Evolutionary conservation across 1,140 invertebrate species (phyloP), one percentile per base, ranked within the genome.

Genomic region (Pectinophora gossypiella): DNA sequence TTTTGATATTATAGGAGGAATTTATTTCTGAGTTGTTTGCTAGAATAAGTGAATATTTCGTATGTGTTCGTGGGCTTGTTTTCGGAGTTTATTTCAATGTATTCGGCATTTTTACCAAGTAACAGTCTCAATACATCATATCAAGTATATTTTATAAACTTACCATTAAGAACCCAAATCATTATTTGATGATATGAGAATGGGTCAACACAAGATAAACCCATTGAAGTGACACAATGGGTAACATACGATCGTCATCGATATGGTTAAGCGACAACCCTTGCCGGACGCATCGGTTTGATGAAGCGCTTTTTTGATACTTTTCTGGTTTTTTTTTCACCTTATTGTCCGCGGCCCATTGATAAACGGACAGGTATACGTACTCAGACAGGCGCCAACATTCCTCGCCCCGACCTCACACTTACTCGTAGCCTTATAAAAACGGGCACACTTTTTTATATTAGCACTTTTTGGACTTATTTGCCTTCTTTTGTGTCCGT

Each of bases 321-420:
- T 80, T 76, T 76, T 68, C 64, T 59, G 58, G 71, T 77, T 69
- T 64, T 82, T 80, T 65, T 66, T 79, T 75, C 59, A 51, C 68
- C 76, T 84, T 80, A 81, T 86, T 84, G 82, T 82, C 73, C 80
- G 74, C 67, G 76, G 75, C 68, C 81, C 84, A 87, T 87, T 87
- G 84, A 87, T 87, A 87, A 87, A 82, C 74, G 76, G 74, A 87
- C 84, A 87, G 84, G 84, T 87, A 87, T 84, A 83, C 73, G 81
- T 86, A 87, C 84, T 87, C 81, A 85, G 84, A 85, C 81, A 75
- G 84, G 84, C 84, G 81, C 84, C 84, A 87, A 87, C 84, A 87
- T 87, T 87, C 84, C 81, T 80, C 76, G 81, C 64, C 67, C 61
- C 84, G 84, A 86, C 83, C 81, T 86, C 83, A 86, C 83, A 86